Conservation (phyloP, 2,113 vertebrate genomes). For the Aphelocoma coerulescens region DNA sequence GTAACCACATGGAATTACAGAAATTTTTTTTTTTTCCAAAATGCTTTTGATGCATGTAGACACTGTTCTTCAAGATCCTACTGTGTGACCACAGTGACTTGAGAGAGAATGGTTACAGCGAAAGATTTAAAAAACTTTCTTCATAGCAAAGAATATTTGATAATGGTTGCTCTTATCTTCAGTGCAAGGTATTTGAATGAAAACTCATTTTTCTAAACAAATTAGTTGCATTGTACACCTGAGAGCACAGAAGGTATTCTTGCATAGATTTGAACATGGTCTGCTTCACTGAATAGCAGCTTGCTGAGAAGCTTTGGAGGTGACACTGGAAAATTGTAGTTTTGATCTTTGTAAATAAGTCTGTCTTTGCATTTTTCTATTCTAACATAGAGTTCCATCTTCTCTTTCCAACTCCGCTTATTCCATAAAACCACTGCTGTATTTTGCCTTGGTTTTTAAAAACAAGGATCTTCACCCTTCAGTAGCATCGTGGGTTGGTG, state of each 20-base stretch:
- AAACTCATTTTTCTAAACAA: constrained; percentile 33
- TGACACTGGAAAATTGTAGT: constrained; percentile 33
- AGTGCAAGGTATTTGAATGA: constrained; percentile 52
- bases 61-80: constrained; percentile 45
- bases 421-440: background rate
- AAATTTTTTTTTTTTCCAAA: constrained; percentile 32
- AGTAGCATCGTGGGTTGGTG: background rate
- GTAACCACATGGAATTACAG: constrained; percentile 56
- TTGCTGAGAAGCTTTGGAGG: constrained; percentile 19
- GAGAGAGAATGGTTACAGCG: constrained; percentile 40
- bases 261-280: constrained; percentile 2
- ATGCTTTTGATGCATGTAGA: constrained; percentile 64
- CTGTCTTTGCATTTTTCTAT: background rate
- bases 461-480: background rate
- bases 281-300: background rate
- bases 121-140: constrained; percentile 59
- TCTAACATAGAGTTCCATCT: background rate
- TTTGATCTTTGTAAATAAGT: constrained; percentile 32
- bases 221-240: background rate
- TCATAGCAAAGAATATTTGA: constrained; percentile 77
- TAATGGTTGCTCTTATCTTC: constrained; percentile 95
- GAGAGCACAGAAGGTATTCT: constrained; percentile 39
- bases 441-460: constrained; percentile 10
- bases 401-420: background rate
- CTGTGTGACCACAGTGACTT: constrained; percentile 63